Conservation (phyloP, 2,113 vertebrate species). For the Paradisaea rubra region DNA sequence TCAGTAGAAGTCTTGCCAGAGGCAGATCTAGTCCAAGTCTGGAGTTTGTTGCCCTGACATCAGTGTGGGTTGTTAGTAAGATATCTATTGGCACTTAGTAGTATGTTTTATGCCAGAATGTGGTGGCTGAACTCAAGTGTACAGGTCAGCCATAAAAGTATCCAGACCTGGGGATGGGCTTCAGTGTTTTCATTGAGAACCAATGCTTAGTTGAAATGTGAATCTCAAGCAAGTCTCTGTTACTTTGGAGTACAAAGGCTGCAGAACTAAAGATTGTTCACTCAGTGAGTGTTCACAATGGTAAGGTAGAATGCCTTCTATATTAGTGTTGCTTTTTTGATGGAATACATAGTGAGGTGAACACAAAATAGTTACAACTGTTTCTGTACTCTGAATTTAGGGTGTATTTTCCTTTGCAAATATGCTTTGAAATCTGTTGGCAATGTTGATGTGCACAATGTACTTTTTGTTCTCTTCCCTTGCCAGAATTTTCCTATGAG, state of each 20-base stretch:
- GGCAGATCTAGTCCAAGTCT: background rate
- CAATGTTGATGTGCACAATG: background rate
- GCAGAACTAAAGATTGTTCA: background rate
- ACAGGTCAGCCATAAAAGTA: background rate
- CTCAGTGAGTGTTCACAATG: background rate
- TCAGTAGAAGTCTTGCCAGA: background rate
- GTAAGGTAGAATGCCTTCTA: background rate
- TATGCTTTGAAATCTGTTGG: background rate
- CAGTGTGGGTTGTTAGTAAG: background rate
- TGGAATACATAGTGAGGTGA: background rate
- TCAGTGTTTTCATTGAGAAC: background rate
- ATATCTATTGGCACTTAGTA: background rate
- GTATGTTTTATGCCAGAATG: background rate
- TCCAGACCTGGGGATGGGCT: background rate
- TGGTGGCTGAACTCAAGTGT: background rate
- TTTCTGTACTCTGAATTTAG: background rate
- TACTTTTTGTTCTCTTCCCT: conserved; percentile 9
- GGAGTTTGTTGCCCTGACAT: background rate
- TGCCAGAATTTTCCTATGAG: conserved; percentile 81
- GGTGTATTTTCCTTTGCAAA: background rate
- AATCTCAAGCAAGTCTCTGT: background rate
- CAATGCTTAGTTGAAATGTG: background rate
- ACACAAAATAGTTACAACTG: background rate
- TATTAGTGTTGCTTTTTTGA: background rate
- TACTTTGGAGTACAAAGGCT: background rate